These are phyloP conservation scores for Enteromius viviparus DNA, from an alignment of 2,797 vertebrate species.

Conservation along the genomic window DNA sequence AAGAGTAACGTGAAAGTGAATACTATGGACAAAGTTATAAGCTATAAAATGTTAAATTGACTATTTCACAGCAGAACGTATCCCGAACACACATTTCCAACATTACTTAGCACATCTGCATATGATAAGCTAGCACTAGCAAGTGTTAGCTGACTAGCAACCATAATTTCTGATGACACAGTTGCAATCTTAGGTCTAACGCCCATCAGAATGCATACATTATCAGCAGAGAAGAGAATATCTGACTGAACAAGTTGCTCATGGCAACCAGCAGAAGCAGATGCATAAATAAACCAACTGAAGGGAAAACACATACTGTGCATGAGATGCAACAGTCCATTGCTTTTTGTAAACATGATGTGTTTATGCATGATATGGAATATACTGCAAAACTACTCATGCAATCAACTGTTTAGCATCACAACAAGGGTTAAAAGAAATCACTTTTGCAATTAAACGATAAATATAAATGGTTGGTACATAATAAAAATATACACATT, in stretches of 20 bases:
- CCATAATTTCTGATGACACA: slow-evolving; percentile 1
- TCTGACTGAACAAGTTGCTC: slow-evolving; percentile 45
- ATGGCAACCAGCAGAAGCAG: slow-evolving; percentile 43
- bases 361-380: not conserved
- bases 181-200: slow-evolving; percentile 6
- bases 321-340: slow-evolving; percentile 27
- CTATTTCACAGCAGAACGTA: not conserved
- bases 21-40: not conserved
- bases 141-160: slow-evolving; percentile 11
- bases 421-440: not conserved
- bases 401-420: slow-evolving; percentile 16
- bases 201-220: slow-evolving; percentile 29
- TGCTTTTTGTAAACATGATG: slow-evolving; percentile 23
- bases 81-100: not conserved
- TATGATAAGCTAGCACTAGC: slow-evolving; percentile 11
- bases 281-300: slow-evolving; percentile 36
- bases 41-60: not conserved
- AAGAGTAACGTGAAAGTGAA: not conserved
- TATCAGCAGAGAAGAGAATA: slow-evolving; percentile 40
- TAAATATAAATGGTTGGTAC: not conserved
- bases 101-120: not conserved
- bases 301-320: slow-evolving; percentile 16
- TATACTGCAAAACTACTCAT: slow-evolving; percentile 35
- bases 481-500: not conserved
- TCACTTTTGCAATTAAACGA: not conserved